Percentiles rank a stretch among this genome's conserved stretches.
These are phyloP conservation scores for Tetrax tetrax DNA, from an alignment of 2,113 vertebrate species.

Conservation along the genomic window DNA sequence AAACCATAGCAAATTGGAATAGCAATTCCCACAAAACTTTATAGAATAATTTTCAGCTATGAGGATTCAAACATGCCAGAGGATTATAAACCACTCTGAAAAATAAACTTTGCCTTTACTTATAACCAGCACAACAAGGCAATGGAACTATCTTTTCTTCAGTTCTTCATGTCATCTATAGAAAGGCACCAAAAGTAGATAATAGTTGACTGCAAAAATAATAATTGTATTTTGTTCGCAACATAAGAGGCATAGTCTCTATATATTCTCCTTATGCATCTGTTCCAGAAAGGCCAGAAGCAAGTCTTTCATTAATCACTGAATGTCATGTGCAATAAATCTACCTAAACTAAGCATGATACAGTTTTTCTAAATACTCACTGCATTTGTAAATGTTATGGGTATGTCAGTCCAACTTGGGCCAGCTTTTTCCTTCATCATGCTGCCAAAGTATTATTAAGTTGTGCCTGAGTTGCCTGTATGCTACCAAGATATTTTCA, in stretches of 20 bases:
- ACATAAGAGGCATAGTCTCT: neutral
- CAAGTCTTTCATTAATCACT: conserved; percentile 25
- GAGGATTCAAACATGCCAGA: neutral
- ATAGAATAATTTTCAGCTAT: neutral
- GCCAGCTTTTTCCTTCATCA: neutral
- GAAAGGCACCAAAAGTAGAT: neutral
- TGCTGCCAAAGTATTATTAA: neutral
- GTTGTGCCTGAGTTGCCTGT: neutral
- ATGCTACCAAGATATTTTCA: neutral
- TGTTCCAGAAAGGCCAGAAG: conserved; percentile 18
- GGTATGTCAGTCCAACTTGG: neutral
- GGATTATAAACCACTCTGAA: neutral
- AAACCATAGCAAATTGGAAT: neutral
- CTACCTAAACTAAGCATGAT: conserved; percentile 46
- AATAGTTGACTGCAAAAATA: neutral
- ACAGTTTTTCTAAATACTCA: conserved; percentile 3
- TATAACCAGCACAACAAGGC: neutral
- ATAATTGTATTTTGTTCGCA: neutral
- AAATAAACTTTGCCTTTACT: neutral
- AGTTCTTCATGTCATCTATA: neutral
- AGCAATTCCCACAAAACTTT: neutral
- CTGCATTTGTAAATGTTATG: conserved; percentile 46
- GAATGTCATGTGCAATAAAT: conserved; percentile 53
- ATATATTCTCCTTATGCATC: neutral
- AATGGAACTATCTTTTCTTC: neutral